Evolutionary conservation across 2,797 vertebrate genomes (phyloP).

Genomic region (Nannoperca australis): DNA sequence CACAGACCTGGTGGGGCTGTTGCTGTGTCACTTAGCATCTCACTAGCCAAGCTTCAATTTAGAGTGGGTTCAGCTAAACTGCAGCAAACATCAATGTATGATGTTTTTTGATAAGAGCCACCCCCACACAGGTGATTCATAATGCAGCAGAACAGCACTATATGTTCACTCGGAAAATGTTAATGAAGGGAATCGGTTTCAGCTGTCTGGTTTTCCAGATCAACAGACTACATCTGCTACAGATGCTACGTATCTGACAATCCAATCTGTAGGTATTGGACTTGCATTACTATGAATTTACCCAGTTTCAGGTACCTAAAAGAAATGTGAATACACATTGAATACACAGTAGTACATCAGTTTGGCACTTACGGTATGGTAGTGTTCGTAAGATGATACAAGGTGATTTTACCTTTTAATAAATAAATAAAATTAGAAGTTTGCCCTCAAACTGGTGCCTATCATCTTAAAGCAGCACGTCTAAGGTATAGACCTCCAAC

Average conservation of each 20-base stretch:
- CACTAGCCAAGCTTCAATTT: background rate
- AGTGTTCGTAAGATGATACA: background rate
- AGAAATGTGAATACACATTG: background rate
- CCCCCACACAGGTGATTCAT: background rate
- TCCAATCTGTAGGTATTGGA: slow-evolving; percentile 9
- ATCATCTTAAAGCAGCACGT: background rate
- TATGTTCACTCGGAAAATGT: background rate
- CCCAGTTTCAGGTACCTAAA: background rate
- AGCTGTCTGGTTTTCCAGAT: slow-evolving; percentile 1
- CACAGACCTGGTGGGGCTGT: background rate
- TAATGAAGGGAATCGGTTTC: background rate
- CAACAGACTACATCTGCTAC: background rate
- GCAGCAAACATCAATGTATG: background rate
- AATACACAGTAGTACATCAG: background rate
- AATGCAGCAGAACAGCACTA: background rate
- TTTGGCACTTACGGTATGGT: background rate
- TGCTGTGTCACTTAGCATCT: background rate
- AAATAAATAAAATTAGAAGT: background rate
- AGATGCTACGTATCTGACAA: background rate
- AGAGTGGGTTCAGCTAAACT: background rate
- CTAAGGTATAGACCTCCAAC: background rate
- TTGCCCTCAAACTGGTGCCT: background rate
- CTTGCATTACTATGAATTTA: background rate
- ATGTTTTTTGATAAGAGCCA: background rate
- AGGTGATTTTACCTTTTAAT: background rate